Evolutionary conservation across 2,888 invertebrate genomes (phyloP), one percentile per base, ranked within the genome.

Genomic region (Ditula angustiorana): DNA sequence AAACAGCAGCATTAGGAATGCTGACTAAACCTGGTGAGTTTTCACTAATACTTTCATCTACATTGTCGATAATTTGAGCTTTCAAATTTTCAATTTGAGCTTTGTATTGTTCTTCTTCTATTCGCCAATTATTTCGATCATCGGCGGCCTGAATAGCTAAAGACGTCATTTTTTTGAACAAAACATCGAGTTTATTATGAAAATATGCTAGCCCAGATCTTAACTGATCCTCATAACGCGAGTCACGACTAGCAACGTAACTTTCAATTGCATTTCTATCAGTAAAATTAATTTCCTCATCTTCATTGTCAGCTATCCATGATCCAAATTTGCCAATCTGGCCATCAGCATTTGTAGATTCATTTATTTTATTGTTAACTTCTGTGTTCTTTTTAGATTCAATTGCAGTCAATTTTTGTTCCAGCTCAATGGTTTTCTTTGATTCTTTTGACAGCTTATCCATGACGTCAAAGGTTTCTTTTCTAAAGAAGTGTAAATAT

Each of bases 21-120:
- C 70, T 71, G 5, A 91, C 68, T 44, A 90, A 66, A 21, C 92
- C 92, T 11, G 91, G 88, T 5, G 92, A 92, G 50, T 78, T 70
- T 35, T 88, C 87, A 68, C 92, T 88, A 13, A 68, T 69, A 67
- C 90, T 88, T 13, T 89, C 90, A 33, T 85, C 83, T 46, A 81
- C 81, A 57, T 78, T 74, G 68, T 81, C 75, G 64, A 74, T 70
- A 35, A 87, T 60, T 53, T 81, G 82, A n/a, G 74, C 69, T 74
- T 82, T 87, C 13, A 92, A 77, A 68, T 82, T 86, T 81, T 88
- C 88, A 49, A 93, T 92, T 77, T 88, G 82, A 2, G 88, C 87
- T 74, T 83, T 90, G 46, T 90, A 92, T 30, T 84, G 78, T 71
- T 93, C 91, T 80, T 93, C 91, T 79, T 87, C 82, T 64, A 91